Conservation (phyloP, 2,113 vertebrate species). For the Rhinolophus ferrumequinum region DNA sequence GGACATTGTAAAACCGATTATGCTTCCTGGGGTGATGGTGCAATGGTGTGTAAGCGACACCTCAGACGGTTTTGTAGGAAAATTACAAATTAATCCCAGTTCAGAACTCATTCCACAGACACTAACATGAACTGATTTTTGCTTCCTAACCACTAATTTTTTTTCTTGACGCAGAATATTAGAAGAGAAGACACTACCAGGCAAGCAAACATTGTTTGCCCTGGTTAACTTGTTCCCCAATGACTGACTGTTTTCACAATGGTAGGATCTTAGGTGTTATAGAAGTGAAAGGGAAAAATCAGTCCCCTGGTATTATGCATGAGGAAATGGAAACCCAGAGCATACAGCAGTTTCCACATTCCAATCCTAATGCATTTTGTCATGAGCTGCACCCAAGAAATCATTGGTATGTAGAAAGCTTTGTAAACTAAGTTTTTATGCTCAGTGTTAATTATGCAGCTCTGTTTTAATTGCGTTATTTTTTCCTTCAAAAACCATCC, state of each 20-base stretch:
- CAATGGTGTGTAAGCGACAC: background rate
- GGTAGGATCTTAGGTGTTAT: background rate
- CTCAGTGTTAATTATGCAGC: background rate
- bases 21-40: background rate
- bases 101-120: background rate
- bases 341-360: background rate
- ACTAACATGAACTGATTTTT: background rate
- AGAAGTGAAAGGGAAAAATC: background rate
- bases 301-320: background rate
- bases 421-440: slow-evolving; percentile 4
- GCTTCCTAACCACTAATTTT: background rate
- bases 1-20: background rate
- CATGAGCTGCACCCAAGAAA: background rate
- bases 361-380: background rate
- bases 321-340: slow-evolving; percentile 7
- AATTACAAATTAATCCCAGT: background rate
- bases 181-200: background rate
- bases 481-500: background rate
- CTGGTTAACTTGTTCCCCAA: background rate
- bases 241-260: background rate
- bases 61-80: background rate
- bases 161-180: slow-evolving; percentile 16
- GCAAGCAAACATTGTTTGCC: background rate
- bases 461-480: background rate
- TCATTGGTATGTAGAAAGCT: background rate